Evolutionary conservation across 35 echinoderm and acorn worm genomes (phyloP), one percentile per base, ranked within the genome.

Genomic region (Nesometra sesokonis): DNA sequence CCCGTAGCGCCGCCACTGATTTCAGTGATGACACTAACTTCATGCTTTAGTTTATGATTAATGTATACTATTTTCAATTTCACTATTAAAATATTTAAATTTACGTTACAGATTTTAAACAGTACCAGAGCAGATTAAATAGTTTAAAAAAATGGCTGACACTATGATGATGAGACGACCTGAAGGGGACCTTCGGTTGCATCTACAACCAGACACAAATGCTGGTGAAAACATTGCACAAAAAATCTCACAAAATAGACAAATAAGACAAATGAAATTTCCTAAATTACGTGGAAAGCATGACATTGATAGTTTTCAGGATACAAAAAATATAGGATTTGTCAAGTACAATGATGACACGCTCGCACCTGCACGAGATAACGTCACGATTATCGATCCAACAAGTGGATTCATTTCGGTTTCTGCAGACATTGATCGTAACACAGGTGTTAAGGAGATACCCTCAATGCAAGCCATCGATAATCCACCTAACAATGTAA

Each of bases 321-420:
- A 89, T 81, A 40, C 46, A 17, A 32, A 33, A 43, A 91, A 86
- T 78, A 29, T 80, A 43, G 90, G 90, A 15, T 97, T 97, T 82
- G 89, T 93, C 15, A 97, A 97, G 67, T 97, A 93, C 77, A 89
- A 97, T 78, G 95, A 91, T 33, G 95, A 97, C 76, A 97, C 95
- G 1, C 89, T 93, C 35, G 95, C 95, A 29, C 95, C 91, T 0
- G 35, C 37, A 7, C 79, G 95, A 76, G 95, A 97, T 81, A 97
- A 93, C 77, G 80, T 91, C 29, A 89, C 95, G 0, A 89, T 93
- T 35, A 93, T 97, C 32, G 95, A 97, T 77, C 91, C 95, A 0
- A 93, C 92, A 0, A 91, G 89, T 34, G 95, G 95, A 17, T 97
- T 97, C 46, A 78, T 97, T 0, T 93, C 91, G 0, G 95, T 84